phyloP scores from a whole-genome alignment of 2,797 vertebrate genomes.

The Australoheros facetus region DNA sequence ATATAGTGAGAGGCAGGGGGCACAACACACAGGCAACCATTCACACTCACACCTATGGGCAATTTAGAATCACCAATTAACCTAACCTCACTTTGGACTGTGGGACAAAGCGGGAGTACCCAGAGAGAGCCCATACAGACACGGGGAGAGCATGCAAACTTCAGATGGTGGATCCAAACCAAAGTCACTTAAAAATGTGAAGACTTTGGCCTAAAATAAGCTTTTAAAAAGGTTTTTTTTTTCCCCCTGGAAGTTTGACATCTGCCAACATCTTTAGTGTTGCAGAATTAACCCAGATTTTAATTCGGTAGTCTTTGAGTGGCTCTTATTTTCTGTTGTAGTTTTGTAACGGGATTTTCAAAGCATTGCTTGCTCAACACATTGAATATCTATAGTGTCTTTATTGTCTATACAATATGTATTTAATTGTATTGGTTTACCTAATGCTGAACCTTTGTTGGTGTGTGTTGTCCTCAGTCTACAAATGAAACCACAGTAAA shows the following conservation, averaged over 20 bases:
- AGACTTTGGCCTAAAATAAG: fast-evolving
- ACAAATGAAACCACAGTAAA: constrained; percentile 90
- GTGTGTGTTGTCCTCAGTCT: constrained; percentile 73
- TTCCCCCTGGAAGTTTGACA: fast-evolving
- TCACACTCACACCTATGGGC: too few relatives aligned
- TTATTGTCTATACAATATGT: background rate
- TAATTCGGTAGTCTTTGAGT: background rate
- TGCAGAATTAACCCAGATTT: fast-evolving
- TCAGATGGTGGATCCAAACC: too few relatives aligned
- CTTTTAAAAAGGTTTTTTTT: background rate
- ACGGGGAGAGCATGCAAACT: too few relatives aligned
- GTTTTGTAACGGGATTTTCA: background rate
- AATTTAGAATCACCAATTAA: too few relatives aligned
- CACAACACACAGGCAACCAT: too few relatives aligned
- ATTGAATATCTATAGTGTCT: background rate
- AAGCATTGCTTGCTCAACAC: background rate
- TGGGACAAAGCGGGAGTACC: too few relatives aligned
- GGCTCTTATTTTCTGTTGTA: background rate
- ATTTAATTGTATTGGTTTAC: background rate
- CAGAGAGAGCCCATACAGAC: too few relatives aligned
- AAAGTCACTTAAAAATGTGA: background rate
- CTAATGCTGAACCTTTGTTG: background rate
- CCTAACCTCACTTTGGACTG: too few relatives aligned
- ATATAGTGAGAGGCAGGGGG: too few relatives aligned
- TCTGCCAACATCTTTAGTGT: background rate